phyloP scores from a whole-genome alignment of 2,113 vertebrate genomes.

The Daubentonia madagascariensis region DNA sequence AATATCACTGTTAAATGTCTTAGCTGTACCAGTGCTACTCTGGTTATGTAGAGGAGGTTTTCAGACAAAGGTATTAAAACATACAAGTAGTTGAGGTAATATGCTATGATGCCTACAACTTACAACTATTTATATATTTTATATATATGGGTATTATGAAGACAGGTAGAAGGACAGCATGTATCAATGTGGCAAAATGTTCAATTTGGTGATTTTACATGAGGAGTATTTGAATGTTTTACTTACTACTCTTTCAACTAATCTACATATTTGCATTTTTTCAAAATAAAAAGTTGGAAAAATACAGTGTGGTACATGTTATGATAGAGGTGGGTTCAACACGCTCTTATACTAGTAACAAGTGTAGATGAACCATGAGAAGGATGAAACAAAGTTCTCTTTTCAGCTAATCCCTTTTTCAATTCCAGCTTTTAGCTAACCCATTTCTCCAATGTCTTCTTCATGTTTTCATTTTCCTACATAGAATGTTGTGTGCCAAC shows the following conservation, averaged over 20 bases:
- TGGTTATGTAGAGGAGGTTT: background rate
- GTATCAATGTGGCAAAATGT: background rate
- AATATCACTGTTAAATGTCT: background rate
- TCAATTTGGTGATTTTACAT: background rate
- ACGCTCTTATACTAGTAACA: background rate
- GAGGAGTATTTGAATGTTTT: background rate
- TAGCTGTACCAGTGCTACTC: background rate
- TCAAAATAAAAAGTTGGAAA: background rate
- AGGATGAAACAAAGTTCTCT: background rate
- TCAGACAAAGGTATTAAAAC: background rate
- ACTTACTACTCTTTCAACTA: background rate
- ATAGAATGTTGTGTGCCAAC: background rate
- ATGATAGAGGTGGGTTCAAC: background rate
- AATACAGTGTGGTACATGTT: background rate
- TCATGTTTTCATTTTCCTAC: background rate
- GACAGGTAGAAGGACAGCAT: background rate
- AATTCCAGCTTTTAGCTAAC: background rate
- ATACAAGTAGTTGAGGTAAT: background rate
- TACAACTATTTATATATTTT: background rate
- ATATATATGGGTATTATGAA: background rate
- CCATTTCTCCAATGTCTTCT: background rate
- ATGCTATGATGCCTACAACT: background rate
- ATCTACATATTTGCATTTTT: background rate
- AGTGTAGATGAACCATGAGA: background rate
- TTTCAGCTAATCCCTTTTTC: background rate